A percentile compares a stretch with the other conserved stretches of the same genome.
Conservation (phyloP, 2,888 invertebrate genomes). For the Heliconius ethilla region DNA sequence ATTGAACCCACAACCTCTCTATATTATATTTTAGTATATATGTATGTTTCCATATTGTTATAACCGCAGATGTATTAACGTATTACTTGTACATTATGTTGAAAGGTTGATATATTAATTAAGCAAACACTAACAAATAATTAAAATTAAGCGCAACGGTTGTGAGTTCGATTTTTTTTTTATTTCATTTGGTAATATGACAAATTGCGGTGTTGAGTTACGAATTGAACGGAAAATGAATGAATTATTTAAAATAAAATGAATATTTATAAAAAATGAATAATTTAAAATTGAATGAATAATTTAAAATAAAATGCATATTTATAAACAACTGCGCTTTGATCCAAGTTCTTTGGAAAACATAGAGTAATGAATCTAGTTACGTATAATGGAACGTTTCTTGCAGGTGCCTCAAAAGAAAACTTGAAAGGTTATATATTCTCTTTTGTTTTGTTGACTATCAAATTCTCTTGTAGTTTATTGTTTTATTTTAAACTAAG, state of each 20-base stretch:
- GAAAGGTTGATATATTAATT: not conserved
- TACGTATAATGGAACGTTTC: constrained; percentile 1
- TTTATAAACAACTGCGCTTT: constrained; percentile 4
- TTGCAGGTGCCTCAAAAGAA: constrained; percentile 7
- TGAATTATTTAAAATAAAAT: too few relatives aligned
- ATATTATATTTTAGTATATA: not conserved
- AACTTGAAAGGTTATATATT: constrained; percentile 11
- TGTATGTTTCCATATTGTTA: not conserved
- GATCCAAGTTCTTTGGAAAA: constrained; percentile 2
- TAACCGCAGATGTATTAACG: not conserved
- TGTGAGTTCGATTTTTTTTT: too few relatives aligned
- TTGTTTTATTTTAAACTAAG: not conserved
- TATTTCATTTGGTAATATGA: too few relatives aligned
- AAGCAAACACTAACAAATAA: too few relatives aligned
- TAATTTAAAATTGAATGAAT: not conserved
- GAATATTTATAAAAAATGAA: too few relatives aligned
- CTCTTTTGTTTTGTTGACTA: constrained; percentile 12
- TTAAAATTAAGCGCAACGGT: too few relatives aligned
- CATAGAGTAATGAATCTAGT: constrained; percentile 1
- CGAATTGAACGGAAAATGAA: too few relatives aligned
- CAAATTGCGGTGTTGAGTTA: too few relatives aligned
- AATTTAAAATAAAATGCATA: constrained; percentile 7
- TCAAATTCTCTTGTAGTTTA: not conserved
- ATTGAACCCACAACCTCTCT: not conserved
- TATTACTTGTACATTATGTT: not conserved